Evolutionary conservation across 2,888 invertebrate species (phyloP).

Genomic region (Xestia xanthographa): DNA sequence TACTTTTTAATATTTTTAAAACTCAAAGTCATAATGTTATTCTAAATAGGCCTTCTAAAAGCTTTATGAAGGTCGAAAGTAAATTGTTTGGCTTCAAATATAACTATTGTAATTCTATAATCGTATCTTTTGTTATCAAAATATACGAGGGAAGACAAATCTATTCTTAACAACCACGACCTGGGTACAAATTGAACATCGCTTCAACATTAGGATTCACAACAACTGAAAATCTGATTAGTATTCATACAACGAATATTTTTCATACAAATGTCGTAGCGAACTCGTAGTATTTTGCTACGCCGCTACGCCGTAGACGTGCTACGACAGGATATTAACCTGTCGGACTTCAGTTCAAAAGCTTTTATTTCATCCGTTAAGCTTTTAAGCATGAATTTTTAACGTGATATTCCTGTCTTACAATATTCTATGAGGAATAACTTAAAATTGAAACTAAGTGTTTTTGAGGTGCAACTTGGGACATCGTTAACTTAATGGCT

Average conservation of each 20-base stretch:
- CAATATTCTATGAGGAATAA: conserved; percentile 58
- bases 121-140: conserved; percentile 20
- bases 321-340: conserved; percentile 70
- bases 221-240: conserved; percentile 28
- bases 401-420: conserved; percentile 46
- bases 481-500: conserved; percentile 59
- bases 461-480: conserved; percentile 62
- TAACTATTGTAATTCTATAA: conserved; percentile 25
- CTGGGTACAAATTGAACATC: conserved; percentile 32
- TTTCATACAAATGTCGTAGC: conserved; percentile 63
- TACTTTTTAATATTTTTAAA: not conserved
- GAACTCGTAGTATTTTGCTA: conserved; percentile 63
- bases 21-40: not conserved
- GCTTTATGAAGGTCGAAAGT: not conserved
- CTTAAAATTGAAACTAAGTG: conserved; percentile 65
- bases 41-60: not conserved
- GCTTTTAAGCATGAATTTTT: conserved; percentile 58
- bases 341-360: conserved; percentile 58
- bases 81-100: conserved; percentile 15
- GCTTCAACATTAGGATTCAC: conserved; percentile 20
- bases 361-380: conserved; percentile 62
- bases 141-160: conserved; percentile 13
- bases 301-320: conserved; percentile 62
- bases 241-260: conserved; percentile 60
- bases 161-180: conserved; percentile 31